Evolutionary conservation across 2,797 vertebrate species (phyloP).

Genomic region (Onychomys arenicola): DNA sequence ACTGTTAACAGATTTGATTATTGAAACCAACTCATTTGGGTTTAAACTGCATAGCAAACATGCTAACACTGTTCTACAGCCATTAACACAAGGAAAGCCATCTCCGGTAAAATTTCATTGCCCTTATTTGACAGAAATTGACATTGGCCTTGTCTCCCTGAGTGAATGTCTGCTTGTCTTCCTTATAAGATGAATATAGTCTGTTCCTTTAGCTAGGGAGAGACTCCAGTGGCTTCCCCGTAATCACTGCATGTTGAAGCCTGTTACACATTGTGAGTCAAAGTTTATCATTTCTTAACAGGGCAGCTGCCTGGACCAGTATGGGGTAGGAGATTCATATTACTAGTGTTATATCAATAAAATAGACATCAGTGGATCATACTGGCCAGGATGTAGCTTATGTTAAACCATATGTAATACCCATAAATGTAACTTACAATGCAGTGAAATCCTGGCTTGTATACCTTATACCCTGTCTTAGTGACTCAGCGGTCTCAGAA

Average conservation of each 20-base stretch:
- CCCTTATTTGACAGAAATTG: constrained; percentile 51
- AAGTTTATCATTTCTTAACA: constrained; percentile 57
- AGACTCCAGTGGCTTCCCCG: constrained; percentile 60
- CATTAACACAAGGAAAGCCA: background rate
- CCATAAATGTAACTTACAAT: background rate
- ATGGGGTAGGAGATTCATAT: background rate
- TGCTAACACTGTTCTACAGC: background rate
- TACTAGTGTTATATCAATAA: background rate
- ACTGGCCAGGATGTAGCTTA: background rate
- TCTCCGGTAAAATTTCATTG: constrained; percentile 25
- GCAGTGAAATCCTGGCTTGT: background rate
- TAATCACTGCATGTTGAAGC: constrained; percentile 54
- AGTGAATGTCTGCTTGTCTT: constrained; percentile 52
- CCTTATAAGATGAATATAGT: background rate
- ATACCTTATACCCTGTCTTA: background rate
- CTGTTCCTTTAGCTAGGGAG: constrained; percentile 39
- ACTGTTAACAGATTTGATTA: constrained; percentile 12
- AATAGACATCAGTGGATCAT: background rate
- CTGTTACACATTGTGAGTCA: constrained; percentile 28
- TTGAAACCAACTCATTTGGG: constrained; percentile 74
- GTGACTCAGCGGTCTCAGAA: constrained; percentile 18
- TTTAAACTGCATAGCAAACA: constrained; percentile 14
- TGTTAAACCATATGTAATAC: background rate
- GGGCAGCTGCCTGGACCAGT: background rate
- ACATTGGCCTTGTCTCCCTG: constrained; percentile 40